A percentile compares a stretch with the other conserved stretches of the same genome.
Evolutionary conservation across 2,797 vertebrate species (phyloP).

Genomic region (Aulostomus chinensis): DNA sequence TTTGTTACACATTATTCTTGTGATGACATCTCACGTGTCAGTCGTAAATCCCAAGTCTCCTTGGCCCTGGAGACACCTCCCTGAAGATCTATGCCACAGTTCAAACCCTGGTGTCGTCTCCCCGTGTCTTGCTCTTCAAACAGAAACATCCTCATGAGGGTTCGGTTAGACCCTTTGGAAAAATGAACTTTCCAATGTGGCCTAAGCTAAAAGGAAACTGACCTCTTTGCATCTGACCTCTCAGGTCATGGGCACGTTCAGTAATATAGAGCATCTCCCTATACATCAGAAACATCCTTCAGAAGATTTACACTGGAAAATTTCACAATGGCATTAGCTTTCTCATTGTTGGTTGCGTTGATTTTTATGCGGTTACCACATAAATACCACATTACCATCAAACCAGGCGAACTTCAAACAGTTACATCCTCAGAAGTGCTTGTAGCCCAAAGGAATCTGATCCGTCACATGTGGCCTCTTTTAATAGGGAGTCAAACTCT

Average conservation of each 20-base stretch:
- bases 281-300: too few species aligned
- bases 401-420: not conserved
- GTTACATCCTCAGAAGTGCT: not conserved
- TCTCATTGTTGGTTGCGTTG: too few species aligned
- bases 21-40: not conserved
- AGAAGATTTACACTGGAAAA: too few species aligned
- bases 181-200: constrained; percentile 24
- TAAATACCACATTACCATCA: not conserved
- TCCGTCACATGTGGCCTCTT: constrained; percentile 14
- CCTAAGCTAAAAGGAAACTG: constrained; percentile 16
- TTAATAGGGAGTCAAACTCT: constrained; percentile 10
- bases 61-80: not conserved
- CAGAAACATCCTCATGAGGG: constrained; percentile 1
- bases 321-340: too few species aligned
- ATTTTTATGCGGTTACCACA: too few species aligned
- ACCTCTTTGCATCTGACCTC: constrained; percentile 28
- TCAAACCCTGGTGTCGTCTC: not conserved
- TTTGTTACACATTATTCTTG: not conserved
- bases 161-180: constrained; percentile 4
- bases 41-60: not conserved
- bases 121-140: constrained; percentile 13
- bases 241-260: too few species aligned
- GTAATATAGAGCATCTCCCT: too few species aligned
- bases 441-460: constrained; percentile 2
- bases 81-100: not conserved